Evolutionary conservation across 1,140 invertebrate genomes (phyloP).

Genomic region (Brachionus sp.): DNA sequence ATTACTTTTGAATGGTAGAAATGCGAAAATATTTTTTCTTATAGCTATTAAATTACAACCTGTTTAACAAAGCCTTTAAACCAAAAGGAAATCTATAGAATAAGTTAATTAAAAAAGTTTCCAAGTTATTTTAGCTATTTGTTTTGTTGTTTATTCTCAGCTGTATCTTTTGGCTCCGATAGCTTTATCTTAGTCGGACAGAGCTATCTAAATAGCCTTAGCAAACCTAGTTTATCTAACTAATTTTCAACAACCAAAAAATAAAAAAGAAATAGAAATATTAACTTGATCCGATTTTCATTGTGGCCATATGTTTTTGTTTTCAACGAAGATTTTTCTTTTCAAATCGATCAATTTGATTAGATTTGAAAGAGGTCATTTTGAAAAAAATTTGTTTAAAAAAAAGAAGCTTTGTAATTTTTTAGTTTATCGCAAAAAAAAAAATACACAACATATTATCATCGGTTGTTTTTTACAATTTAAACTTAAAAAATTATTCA

Average conservation of each 20-base stretch:
- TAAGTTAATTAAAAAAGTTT: conserved; percentile 1
- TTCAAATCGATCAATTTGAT: background rate
- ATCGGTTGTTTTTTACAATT: too few relatives aligned
- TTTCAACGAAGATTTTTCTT: background rate
- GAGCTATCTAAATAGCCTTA: background rate
- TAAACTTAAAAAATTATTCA: too few relatives aligned
- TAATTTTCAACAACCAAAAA: background rate
- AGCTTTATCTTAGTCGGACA: background rate
- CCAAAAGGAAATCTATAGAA: conserved; percentile 1
- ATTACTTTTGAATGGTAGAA: background rate
- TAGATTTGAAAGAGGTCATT: background rate
- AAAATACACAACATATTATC: too few relatives aligned
- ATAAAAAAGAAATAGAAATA: background rate
- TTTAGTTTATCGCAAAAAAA: too few relatives aligned
- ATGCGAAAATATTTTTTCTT: background rate
- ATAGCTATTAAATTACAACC: background rate
- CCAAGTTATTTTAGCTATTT: background rate
- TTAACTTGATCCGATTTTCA: background rate
- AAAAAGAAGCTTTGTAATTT: too few relatives aligned
- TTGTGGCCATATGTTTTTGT: background rate
- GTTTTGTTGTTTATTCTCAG: conserved; percentile 1
- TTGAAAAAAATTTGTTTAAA: background rate
- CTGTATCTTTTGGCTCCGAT: background rate
- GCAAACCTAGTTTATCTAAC: background rate
- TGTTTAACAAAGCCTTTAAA: background rate